Evolutionary conservation across 2,888 invertebrate species (phyloP).

Genomic region (Leptopilina myrica): DNA sequence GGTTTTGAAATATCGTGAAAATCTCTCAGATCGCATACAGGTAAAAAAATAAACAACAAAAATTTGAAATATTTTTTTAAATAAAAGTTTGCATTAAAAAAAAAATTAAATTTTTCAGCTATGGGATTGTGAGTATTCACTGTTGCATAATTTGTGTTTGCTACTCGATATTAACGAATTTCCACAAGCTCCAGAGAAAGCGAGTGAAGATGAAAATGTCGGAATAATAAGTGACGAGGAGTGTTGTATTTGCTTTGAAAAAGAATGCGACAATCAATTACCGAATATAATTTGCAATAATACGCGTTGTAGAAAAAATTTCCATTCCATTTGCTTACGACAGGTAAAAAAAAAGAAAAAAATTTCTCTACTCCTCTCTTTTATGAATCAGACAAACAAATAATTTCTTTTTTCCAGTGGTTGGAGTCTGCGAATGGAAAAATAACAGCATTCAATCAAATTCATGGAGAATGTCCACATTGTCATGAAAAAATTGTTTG

Average conservation of each 20-base stretch:
- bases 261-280: constrained; percentile 58
- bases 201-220: constrained; percentile 45
- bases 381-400: constrained; percentile 19
- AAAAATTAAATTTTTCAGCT: constrained; percentile 56
- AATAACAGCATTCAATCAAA: constrained; percentile 66
- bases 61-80: background rate
- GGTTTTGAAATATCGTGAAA: constrained; percentile 60
- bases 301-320: constrained; percentile 67
- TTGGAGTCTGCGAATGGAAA: constrained; percentile 65
- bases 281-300: constrained; percentile 71
- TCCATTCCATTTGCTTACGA: constrained; percentile 69
- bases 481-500: constrained; percentile 70
- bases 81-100: background rate
- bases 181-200: constrained; percentile 57
- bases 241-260: constrained; percentile 72
- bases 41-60: background rate
- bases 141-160: constrained; percentile 66
- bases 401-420: constrained; percentile 67
- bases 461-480: constrained; percentile 70
- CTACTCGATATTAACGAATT: constrained; percentile 67
- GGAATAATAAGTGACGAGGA: constrained; percentile 67
- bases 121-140: constrained; percentile 64
- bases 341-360: constrained; percentile 62
- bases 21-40: background rate
- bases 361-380: background rate